Conservation (phyloP, 23 tunicate species). For the Styela plicata region DNA sequence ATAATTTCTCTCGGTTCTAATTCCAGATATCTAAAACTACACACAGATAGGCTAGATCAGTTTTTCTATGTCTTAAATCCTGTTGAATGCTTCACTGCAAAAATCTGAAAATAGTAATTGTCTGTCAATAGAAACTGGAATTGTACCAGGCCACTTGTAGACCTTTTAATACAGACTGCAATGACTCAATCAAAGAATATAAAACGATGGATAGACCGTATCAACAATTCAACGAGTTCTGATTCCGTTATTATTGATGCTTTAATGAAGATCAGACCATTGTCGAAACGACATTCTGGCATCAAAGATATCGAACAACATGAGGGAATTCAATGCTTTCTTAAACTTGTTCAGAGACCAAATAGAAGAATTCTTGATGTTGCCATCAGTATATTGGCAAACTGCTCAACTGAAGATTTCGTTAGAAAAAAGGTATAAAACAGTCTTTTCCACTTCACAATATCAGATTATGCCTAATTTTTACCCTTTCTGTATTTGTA, state of each 20-base stretch:
- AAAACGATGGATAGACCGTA: slow-evolving; percentile 1
- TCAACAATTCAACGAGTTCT: neutral
- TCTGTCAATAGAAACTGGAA: too few species aligned
- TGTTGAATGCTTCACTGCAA: too few species aligned
- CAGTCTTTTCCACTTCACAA: neutral
- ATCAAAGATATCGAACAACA: neutral
- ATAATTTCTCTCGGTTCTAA: too few species aligned
- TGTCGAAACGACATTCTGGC: neutral
- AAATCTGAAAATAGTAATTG: too few species aligned
- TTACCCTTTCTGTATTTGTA: too few species aligned
- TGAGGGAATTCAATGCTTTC: slow-evolving; percentile 1
- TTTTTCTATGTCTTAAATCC: too few species aligned
- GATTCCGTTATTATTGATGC: slow-evolving; percentile 5
- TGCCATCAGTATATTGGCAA: slow-evolving; percentile 17
- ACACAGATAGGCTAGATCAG: too few species aligned
- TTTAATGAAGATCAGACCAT: slow-evolving; percentile 20
- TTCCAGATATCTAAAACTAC: too few species aligned
- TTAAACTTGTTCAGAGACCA: slow-evolving; percentile 4
- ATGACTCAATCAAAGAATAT: slow-evolving; percentile 14
- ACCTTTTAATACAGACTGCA: too few species aligned
- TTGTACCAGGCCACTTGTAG: too few species aligned
- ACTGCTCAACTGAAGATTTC: slow-evolving; percentile 11
- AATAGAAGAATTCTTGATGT: slow-evolving; percentile 17
- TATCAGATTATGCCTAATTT: too few species aligned
- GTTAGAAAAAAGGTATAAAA: slow-evolving; percentile 4